Percentiles rank a stretch among this genome's conserved stretches.
Conservation (phyloP, 2,113 vertebrate genomes). For the Polypterus senegalus region DNA sequence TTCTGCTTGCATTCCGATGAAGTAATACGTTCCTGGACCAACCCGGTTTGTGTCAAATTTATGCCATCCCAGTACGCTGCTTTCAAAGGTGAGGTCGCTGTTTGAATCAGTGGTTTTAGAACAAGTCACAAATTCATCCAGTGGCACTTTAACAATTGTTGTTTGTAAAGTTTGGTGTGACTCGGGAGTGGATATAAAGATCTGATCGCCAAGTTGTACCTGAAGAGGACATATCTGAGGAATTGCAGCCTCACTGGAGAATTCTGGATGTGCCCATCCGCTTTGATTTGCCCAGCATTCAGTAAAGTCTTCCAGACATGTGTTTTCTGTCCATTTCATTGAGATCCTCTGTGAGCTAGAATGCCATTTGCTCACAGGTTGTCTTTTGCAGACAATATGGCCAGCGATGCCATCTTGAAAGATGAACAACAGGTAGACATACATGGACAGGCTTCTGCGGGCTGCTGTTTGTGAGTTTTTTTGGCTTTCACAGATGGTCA, state of each 20-base stretch:
- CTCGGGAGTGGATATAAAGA: conserved; percentile 52
- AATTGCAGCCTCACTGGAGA: conserved; percentile 16
- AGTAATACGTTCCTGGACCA: conserved; percentile 53
- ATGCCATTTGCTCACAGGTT: conserved; percentile 44
- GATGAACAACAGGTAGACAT: not conserved
- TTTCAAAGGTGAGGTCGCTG: conserved; percentile 44
- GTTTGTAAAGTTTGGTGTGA: conserved; percentile 49
- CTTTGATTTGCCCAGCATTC: conserved; percentile 46
- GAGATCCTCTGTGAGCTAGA: conserved; percentile 25
- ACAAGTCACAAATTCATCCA: conserved; percentile 54
- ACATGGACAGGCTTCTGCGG: too few relatives aligned
- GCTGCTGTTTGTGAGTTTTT: too few relatives aligned
- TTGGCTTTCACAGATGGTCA: too few relatives aligned
- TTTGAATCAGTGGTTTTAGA: conserved; percentile 23
- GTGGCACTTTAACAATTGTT: conserved; percentile 56
- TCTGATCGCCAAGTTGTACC: conserved; percentile 57
- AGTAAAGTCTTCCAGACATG: conserved; percentile 34
- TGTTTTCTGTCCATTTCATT: conserved; percentile 54
- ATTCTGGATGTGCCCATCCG: conserved; percentile 6
- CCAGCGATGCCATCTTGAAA: conserved; percentile 20
- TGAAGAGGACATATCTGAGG: conserved; percentile 66
- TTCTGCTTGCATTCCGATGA: conserved; percentile 43
- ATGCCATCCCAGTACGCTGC: conserved; percentile 36
- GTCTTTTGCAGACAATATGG: conserved; percentile 38
- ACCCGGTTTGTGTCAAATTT: conserved; percentile 54